phyloP scores from a whole-genome alignment of 2,888 invertebrate genomes.

The Stenchaetothrips biformis region DNA sequence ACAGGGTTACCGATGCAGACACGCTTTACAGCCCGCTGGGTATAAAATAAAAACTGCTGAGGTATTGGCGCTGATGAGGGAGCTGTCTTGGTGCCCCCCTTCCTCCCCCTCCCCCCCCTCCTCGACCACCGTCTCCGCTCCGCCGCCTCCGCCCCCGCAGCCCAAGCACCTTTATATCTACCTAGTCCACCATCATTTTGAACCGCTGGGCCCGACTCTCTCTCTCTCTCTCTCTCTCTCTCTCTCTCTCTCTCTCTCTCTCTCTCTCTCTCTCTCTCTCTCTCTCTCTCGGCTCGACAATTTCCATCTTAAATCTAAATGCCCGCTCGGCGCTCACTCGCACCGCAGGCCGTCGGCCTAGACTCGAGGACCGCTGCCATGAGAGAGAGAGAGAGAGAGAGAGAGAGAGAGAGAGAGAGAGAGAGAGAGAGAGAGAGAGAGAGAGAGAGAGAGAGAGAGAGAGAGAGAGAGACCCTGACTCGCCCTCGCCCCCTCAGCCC shows the following conservation, averaged over 20 bases:
- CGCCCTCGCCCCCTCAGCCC: too few species aligned
- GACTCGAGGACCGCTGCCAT: not conserved
- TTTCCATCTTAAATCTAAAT: not conserved
- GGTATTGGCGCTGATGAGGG: slow-evolving; percentile 8
- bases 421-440: not conserved
- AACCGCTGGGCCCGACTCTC: not conserved
- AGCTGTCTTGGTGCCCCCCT: too few species aligned
- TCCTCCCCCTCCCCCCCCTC: not conserved
- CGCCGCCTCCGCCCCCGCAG: not conserved
- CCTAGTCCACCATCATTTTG: not conserved
- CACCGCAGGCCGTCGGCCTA: not conserved
- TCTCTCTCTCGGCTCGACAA: not conserved
- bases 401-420: not conserved
- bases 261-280: slow-evolving; percentile 2
- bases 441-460: not conserved
- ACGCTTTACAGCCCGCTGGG: slow-evolving; percentile 14
- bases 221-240: not conserved
- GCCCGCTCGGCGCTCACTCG: not conserved
- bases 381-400: not conserved
- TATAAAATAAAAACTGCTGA: slow-evolving; percentile 3
- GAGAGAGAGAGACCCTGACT: not conserved
- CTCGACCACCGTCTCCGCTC: not conserved
- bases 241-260: slow-evolving; percentile 20
- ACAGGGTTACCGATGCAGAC: too few species aligned
- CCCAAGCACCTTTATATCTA: too few species aligned